A percentile compares a stretch with the other conserved stretches of the same genome.
Conservation (phyloP, 2,797 vertebrate genomes). For the Eulemur mongoz region DNA sequence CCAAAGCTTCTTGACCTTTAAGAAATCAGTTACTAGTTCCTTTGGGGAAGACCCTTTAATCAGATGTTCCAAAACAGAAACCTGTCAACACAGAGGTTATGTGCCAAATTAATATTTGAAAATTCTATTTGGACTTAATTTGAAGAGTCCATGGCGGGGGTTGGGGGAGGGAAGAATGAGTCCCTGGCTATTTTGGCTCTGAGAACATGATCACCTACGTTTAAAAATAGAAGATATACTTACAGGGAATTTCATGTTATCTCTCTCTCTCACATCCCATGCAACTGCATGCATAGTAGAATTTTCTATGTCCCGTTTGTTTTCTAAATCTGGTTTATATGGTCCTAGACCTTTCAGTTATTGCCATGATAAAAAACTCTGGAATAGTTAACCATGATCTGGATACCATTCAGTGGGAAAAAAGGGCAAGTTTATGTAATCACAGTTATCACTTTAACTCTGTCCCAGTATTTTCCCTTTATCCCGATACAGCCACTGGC, state of each 20-base stretch:
- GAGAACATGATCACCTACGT: background rate
- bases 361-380: background rate
- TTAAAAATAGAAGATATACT: conserved; percentile 70
- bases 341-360: background rate
- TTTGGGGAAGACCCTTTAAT: background rate
- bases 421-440: conserved; percentile 4
- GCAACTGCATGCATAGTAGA: background rate
- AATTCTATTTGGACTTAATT: conserved; percentile 23
- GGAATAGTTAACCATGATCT: background rate
- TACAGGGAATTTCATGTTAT: conserved; percentile 74
- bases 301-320: background rate
- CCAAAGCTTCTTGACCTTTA: background rate
- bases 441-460: conserved; percentile 53
- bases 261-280: background rate
- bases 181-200: background rate
- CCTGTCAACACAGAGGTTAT: background rate
- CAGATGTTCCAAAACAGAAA: background rate
- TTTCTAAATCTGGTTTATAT: conserved; percentile 63
- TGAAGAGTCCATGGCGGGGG: background rate
- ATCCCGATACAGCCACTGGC: background rate
- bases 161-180: background rate
- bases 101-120: background rate
- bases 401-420: background rate
- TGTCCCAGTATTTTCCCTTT: conserved; percentile 25
- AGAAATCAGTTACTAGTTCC: background rate